Base-by-base conservation (phyloP, 2,888 invertebrate species). In the Lochmaea capreae region DNA sequence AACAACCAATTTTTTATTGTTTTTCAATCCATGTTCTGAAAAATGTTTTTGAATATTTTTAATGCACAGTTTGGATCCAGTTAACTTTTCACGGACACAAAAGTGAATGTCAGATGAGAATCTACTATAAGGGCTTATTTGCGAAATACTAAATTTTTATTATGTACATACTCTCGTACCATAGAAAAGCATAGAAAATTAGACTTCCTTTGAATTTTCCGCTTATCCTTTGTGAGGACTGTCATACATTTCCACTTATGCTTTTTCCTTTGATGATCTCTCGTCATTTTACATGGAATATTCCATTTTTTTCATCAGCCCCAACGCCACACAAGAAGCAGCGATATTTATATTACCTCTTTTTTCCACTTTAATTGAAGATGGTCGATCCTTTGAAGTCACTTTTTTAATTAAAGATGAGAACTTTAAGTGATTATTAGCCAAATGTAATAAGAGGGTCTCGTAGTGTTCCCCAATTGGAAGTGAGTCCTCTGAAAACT, bases 351-450 rank as follows among this genome's bases (percentile, higher is more conserved):
- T 46, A 58, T 65, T 71, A 65, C 65, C 71, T 57, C 65, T 65
- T 65, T 65, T 52, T 52, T 70, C 46, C 61, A 59, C 52, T 65
- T 16, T 65, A 70, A 42, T 57, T 70, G 63, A 63, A 52, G 57
- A 65, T 43, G 65, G 39, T n/a, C 57, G 65, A 42, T 63, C 49
- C 71, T 71, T 71, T 71, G 71, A 71, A 65, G 71, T 71, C 71
- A 71, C 71, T 57, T 65, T 65, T 71, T 71, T 71, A 71, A 71
- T 71, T 71, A 71, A 65, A 71, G 71, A 71, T 57, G 57, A 71
- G 71, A 71, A 71, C 71, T 26, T 58, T 71, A 65, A 71, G 71
- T 71, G 71, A 57, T 71, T 71, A 71, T 71, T 71, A 65, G 65
- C 71, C 52, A 26, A 58, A 71, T 65, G 65, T 65, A 71, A 71